These are phyloP conservation scores for Meloe dianella DNA, from an alignment of 2,888 invertebrate species.

Conservation along the genomic window DNA sequence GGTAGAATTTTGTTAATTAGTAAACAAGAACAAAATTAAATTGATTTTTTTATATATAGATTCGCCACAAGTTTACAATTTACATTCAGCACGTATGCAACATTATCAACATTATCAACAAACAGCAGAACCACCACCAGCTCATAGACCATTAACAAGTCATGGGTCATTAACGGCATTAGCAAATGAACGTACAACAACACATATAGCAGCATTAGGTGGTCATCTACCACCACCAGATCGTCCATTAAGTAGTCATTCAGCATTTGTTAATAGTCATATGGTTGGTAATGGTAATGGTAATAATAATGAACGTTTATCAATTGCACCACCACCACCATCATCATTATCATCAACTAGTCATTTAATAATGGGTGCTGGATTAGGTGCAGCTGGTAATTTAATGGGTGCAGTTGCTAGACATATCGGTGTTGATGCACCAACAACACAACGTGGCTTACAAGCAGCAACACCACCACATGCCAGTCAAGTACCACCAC, in stretches of 20 bases:
- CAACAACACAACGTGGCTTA: constrained; percentile 62
- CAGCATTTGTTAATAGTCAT: constrained; percentile 26
- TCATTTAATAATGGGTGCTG: constrained; percentile 57
- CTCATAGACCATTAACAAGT: constrained; percentile 60
- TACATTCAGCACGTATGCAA: constrained; percentile 62
- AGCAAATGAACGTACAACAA: constrained; percentile 54
- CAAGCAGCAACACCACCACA: constrained; percentile 71
- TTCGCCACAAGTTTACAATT: constrained; percentile 70
- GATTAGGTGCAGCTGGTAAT: constrained; percentile 58
- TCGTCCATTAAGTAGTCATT: constrained; percentile 49
- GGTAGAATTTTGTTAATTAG: constrained; percentile 54
- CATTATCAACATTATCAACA: constrained; percentile 64
- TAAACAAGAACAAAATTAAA: constrained; percentile 5
- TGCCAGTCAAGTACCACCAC: constrained; percentile 80
- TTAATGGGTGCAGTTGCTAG: constrained; percentile 57
- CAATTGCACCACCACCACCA: background rate
- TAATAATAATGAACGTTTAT: background rate
- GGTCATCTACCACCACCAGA: constrained; percentile 42
- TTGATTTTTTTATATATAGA: constrained; percentile 53
- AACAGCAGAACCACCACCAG: constrained; percentile 68
- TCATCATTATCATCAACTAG: constrained; percentile 35
- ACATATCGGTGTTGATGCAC: constrained; percentile 62
- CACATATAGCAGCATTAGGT: constrained; percentile 53
- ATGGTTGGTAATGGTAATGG: background rate
- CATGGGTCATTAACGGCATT: constrained; percentile 56